phyloP scores from a whole-genome alignment of 2,113 vertebrate species.

The Bagarius yarrelli region DNA sequence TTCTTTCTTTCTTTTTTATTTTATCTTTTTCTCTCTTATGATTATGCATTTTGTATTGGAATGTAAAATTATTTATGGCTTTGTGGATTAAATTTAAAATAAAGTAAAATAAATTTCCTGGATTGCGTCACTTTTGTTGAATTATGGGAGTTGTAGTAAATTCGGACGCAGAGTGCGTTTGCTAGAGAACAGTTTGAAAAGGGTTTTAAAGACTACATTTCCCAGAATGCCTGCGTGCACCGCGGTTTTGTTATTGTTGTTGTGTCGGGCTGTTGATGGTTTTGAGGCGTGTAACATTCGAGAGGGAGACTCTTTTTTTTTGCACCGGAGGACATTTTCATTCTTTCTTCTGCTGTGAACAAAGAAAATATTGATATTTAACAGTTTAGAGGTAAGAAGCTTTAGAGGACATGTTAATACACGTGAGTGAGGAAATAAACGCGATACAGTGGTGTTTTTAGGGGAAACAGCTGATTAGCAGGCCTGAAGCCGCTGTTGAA shows the following conservation, averaged over 20 bases:
- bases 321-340: conserved; percentile 2
- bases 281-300: conserved; percentile 15
- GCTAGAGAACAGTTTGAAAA: fast-evolving
- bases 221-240: neutral
- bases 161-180: fast-evolving
- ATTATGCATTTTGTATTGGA: too few species aligned
- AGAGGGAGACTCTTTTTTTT: neutral
- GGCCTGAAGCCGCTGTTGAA: neutral
- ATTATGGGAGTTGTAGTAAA: conserved; percentile 33
- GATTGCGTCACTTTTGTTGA: too few species aligned
- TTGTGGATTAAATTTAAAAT: too few species aligned
- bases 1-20: too few species aligned
- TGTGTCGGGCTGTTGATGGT: neutral
- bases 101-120: too few species aligned
- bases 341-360: neutral
- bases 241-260: conserved; percentile 24
- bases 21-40: too few species aligned
- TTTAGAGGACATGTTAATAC: neutral
- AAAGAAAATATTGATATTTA: neutral
- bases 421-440: neutral
- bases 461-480: neutral
- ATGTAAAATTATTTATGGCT: too few species aligned
- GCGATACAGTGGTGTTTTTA: neutral
- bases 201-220: conserved; percentile 16
- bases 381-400: neutral